Percentiles rank a stretch among this genome's conserved stretches.
These are phyloP conservation scores for Hipposideros armiger DNA, from an alignment of 2,113 vertebrate genomes.

Conservation along the genomic window DNA sequence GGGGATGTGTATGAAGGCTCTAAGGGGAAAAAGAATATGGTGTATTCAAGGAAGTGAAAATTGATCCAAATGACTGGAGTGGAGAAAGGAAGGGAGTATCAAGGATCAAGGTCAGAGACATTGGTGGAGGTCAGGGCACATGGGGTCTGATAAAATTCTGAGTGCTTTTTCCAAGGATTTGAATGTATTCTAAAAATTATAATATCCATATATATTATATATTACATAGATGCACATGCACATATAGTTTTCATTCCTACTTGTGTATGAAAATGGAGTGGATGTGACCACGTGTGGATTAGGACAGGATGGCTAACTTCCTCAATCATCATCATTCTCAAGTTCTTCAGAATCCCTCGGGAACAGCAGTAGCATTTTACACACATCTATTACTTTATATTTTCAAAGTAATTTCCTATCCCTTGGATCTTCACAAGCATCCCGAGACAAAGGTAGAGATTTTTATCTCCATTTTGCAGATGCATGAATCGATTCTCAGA, in stretches of 20 bases:
- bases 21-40: neutral
- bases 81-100: neutral
- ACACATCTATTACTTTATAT: neutral
- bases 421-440: neutral
- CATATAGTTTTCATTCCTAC: neutral
- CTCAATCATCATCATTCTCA: neutral
- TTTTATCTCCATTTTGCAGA: constrained; percentile 10
- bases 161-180: constrained; percentile 32
- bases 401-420: neutral
- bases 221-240: neutral
- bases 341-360: neutral
- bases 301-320: neutral
- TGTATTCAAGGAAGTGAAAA: neutral
- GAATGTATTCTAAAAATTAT: neutral
- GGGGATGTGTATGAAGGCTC: neutral
- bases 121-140: neutral
- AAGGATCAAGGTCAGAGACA: neutral
- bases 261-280: neutral
- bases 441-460: neutral
- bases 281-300: neutral
- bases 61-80: neutral
- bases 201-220: neutral
- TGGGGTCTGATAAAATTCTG: neutral
- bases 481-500: neutral
- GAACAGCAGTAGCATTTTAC: neutral